phyloP scores from a whole-genome alignment of 2,113 vertebrate species.

The Panthera leo region DNA sequence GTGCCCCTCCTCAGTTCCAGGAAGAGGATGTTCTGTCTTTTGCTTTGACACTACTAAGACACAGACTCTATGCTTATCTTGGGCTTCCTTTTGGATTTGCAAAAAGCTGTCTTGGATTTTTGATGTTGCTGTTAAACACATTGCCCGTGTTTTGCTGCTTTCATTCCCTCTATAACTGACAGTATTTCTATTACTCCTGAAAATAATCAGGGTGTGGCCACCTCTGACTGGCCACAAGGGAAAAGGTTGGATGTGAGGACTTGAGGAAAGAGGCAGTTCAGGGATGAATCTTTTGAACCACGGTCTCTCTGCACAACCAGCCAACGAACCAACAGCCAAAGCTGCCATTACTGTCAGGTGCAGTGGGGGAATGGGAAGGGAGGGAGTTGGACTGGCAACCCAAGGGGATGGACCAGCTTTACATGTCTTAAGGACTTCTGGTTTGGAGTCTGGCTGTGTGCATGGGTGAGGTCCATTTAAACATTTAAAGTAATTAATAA shows the following conservation, averaged over 20 bases:
- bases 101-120: background rate
- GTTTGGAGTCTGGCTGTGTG: background rate
- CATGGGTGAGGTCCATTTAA: background rate
- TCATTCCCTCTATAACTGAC: background rate
- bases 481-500: conserved; percentile 37
- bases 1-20: background rate
- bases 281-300: background rate
- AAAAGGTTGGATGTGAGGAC: background rate
- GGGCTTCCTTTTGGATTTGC: background rate
- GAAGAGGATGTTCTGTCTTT: background rate
- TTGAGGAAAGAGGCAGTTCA: background rate
- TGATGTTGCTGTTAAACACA: background rate
- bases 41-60: background rate
- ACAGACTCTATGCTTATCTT: background rate
- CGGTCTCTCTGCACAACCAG: background rate
- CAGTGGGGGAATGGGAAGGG: rapidly evolving
- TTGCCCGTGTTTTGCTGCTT: background rate
- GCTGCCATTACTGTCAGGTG: background rate
- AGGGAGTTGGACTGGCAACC: background rate
- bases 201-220: background rate
- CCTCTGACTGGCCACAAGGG: background rate
- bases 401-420: background rate
- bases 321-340: too few relatives aligned
- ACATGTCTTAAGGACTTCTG: background rate
- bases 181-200: background rate